phyloP scores from a whole-genome alignment of 1,140 invertebrate genomes.

The Wasmannia auropunctata region DNA sequence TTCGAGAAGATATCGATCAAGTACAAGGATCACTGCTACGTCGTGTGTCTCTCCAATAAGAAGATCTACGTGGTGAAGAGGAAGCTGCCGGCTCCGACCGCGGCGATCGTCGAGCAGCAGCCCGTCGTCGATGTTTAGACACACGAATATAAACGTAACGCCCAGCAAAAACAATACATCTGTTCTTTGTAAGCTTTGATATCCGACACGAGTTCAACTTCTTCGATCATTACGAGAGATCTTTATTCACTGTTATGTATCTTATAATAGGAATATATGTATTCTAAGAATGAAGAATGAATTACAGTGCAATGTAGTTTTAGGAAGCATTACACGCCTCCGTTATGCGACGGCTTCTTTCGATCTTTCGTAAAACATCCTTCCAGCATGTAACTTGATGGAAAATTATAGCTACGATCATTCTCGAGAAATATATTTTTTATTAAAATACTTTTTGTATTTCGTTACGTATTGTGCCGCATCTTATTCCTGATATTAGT shows the following conservation, averaged over 20 bases:
- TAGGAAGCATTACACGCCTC: neutral
- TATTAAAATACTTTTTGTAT: slow-evolving; percentile 25
- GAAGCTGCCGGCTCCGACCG: slow-evolving; percentile 66
- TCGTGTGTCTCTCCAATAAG: slow-evolving; percentile 94
- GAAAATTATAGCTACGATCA: neutral
- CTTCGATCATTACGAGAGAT: slow-evolving; percentile 5
- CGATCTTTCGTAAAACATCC: neutral
- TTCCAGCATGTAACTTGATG: slow-evolving; percentile 14
- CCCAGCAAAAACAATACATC: neutral
- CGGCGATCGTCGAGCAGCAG: slow-evolving; percentile 56
- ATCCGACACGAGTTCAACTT: neutral
- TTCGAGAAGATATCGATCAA: slow-evolving; percentile 93
- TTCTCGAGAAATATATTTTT: slow-evolving; percentile 13
- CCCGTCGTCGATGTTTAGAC: slow-evolving; percentile 74
- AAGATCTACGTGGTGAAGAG: slow-evolving; percentile 93
- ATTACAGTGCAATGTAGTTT: slow-evolving; percentile 15
- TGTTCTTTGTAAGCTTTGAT: slow-evolving; percentile 23
- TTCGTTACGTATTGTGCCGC: neutral
- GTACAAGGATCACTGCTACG: slow-evolving; percentile 92
- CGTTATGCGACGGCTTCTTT: neutral
- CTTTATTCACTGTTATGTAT: slow-evolving; percentile 28
- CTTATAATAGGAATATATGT: slow-evolving; percentile 32
- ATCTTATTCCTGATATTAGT: neutral
- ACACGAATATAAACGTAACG: neutral
- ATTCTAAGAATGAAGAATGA: neutral